phyloP scores from a whole-genome alignment of 2,113 vertebrate species.

The Siniperca chuatsi region DNA sequence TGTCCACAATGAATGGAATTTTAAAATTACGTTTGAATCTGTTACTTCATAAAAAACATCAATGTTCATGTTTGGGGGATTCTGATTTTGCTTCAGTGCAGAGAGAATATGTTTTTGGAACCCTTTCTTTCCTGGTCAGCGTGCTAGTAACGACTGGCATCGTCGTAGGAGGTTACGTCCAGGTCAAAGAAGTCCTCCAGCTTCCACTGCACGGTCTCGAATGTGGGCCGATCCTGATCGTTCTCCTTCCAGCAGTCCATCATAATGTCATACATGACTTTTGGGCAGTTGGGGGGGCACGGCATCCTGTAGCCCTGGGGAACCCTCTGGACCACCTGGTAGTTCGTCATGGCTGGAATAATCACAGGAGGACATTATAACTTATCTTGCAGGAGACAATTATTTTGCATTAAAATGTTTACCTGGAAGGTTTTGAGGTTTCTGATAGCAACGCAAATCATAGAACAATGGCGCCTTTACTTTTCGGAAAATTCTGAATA shows the following conservation, averaged over 20 bases:
- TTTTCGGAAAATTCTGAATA: neutral
- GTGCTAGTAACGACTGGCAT: conserved; percentile 66
- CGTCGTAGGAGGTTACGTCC: conserved; percentile 71
- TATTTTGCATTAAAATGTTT: too few species aligned
- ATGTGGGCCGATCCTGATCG: conserved; percentile 85
- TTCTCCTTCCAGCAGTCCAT: conserved; percentile 87
- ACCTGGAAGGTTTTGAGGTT: neutral
- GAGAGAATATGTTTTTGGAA: neutral
- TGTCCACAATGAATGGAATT: neutral
- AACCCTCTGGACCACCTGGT: conserved; percentile 88
- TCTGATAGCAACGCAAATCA: neutral
- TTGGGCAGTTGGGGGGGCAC: conserved; percentile 85
- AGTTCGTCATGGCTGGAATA: conserved; percentile 86
- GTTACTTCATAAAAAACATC: neutral
- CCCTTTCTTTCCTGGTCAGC: neutral
- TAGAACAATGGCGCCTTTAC: neutral
- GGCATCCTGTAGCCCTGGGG: conserved; percentile 88
- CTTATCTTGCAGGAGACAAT: neutral
- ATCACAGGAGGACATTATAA: conserved; percentile 15
- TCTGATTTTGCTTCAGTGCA: neutral
- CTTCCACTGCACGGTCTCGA: conserved; percentile 87
- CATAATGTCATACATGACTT: conserved; percentile 89
- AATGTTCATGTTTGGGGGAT: neutral
- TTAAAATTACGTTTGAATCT: neutral
- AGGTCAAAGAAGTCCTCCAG: conserved; percentile 89